Evolutionary conservation across 2,113 vertebrate genomes (phyloP).

Genomic region (Calypte anna): DNA sequence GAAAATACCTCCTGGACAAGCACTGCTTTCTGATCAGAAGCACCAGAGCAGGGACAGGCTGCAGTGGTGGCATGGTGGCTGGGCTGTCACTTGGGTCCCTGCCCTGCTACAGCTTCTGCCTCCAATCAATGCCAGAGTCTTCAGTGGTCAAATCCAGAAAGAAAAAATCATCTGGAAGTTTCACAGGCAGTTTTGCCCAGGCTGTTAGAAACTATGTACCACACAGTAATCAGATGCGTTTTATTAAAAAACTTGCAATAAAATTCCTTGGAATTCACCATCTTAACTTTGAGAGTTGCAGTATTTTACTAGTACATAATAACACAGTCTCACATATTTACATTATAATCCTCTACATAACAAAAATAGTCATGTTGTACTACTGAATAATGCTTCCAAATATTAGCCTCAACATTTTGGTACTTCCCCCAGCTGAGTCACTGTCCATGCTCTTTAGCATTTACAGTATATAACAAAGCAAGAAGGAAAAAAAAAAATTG

Average conservation of each 20-base stretch:
- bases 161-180: background rate
- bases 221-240: constrained; percentile 52
- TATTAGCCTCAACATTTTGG: constrained; percentile 44
- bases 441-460: constrained; percentile 60
- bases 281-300: constrained; percentile 81
- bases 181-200: background rate
- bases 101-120: background rate
- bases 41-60: background rate
- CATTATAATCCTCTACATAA: constrained; percentile 80
- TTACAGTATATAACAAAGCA: constrained; percentile 63
- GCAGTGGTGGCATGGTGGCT: accelerated
- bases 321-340: constrained; percentile 85
- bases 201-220: background rate
- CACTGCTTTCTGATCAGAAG: background rate
- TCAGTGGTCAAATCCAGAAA: background rate
- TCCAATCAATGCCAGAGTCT: background rate
- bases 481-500: constrained; percentile 42
- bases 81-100: background rate
- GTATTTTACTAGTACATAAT: constrained; percentile 82
- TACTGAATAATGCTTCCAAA: constrained; percentile 77
- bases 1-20: background rate
- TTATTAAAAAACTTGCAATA: constrained; percentile 83
- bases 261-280: constrained; percentile 85
- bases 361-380: constrained; percentile 85
- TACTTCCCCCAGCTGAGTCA: constrained; percentile 56